These are phyloP conservation scores for Ursus arctos DNA, from an alignment of 2,113 vertebrate genomes.

Conservation along the genomic window DNA sequence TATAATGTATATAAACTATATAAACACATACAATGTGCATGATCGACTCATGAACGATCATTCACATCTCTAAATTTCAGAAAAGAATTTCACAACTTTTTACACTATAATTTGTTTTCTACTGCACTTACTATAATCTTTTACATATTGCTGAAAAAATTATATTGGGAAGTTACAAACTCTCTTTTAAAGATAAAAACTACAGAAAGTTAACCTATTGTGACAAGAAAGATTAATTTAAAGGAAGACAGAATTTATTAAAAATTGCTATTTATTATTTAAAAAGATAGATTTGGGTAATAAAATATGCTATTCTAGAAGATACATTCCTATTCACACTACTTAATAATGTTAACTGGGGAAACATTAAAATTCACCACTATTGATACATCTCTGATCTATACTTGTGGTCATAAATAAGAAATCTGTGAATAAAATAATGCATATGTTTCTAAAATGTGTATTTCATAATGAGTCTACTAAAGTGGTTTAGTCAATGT, in stretches of 20 bases:
- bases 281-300: not conserved
- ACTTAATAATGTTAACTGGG: not conserved
- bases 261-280: not conserved
- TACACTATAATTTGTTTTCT: not conserved
- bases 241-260: not conserved
- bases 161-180: not conserved
- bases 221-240: not conserved
- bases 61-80: not conserved
- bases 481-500: not conserved
- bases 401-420: not conserved
- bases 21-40: not conserved
- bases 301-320: not conserved
- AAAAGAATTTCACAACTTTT: not conserved
- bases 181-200: not conserved
- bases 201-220: not conserved
- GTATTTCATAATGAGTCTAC: not conserved
- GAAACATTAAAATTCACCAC: not conserved
- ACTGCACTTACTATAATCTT: not conserved
- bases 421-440: not conserved
- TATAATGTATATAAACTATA: not conserved
- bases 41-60: not conserved
- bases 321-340: not conserved
- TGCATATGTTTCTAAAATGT: not conserved
- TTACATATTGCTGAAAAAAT: not conserved
- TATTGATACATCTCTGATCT: not conserved